A percentile compares a stretch with the other conserved stretches of the same genome.
Evolutionary conservation across 2,888 invertebrate species (phyloP).

Genomic region (Scotopteryx bipunctaria): DNA sequence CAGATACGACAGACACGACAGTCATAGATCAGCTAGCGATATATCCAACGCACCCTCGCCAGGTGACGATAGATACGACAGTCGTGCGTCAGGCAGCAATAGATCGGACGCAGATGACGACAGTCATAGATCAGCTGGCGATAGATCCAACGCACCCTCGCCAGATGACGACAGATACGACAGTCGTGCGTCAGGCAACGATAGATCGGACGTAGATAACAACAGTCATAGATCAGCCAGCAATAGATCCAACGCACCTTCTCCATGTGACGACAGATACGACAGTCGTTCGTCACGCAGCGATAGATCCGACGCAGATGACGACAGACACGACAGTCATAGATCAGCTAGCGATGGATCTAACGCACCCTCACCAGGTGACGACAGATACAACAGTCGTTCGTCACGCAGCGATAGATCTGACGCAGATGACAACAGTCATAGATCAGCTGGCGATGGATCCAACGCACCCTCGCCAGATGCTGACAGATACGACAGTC

Average conservation of each 20-base stretch:
- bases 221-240: background rate
- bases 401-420: background rate
- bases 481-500: background rate
- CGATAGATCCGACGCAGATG: background rate
- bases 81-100: background rate
- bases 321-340: background rate
- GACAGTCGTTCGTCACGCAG: background rate
- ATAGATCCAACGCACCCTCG: background rate
- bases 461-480: background rate
- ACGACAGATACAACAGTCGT: background rate
- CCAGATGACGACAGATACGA: background rate
- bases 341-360: background rate
- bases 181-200: background rate
- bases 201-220: background rate
- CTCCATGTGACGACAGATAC: background rate
- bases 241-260: background rate
- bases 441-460: background rate
- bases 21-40: background rate
- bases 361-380: background rate
- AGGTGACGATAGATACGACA: background rate
- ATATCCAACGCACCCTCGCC: background rate
- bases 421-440: background rate
- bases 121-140: background rate
- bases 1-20: background rate
- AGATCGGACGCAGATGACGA: background rate